Evolutionary conservation across 2,888 invertebrate species (phyloP).

Genomic region (Drosophila acutilabella): DNA sequence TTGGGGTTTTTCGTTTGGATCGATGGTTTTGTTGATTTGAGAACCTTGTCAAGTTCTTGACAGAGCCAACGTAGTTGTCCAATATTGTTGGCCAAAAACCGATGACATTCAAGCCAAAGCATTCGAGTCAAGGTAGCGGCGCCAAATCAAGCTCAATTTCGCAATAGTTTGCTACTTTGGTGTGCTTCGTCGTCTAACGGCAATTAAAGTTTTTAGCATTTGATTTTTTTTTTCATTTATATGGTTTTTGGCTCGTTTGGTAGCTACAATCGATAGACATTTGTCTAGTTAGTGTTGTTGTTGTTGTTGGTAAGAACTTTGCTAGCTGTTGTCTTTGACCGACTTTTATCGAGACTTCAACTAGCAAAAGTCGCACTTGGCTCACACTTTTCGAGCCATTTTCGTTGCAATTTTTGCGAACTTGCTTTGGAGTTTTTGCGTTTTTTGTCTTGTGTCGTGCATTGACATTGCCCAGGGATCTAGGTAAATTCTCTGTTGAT

Average conservation of each 20-base stretch:
- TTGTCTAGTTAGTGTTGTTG: constrained; percentile 18
- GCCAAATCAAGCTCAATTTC: constrained; percentile 31
- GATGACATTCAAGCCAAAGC: constrained; percentile 61
- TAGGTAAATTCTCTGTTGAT: neutral
- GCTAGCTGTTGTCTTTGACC: constrained; percentile 77
- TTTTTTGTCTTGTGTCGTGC: neutral
- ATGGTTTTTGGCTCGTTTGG: constrained; percentile 4
- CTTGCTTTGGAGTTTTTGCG: neutral
- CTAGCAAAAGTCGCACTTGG: constrained; percentile 31
- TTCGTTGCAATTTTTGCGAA: constrained; percentile 14
- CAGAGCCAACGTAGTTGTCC: constrained; percentile 19
- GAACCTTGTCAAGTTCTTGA: constrained; percentile 43
- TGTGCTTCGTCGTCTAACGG: constrained; percentile 56
- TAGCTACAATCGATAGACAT: constrained; percentile 30
- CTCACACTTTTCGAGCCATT: constrained; percentile 20
- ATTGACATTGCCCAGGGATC: neutral
- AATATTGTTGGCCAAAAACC: constrained; percentile 28
- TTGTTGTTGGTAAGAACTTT: constrained; percentile 57
- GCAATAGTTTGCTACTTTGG: constrained; percentile 39
- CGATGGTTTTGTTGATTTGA: neutral
- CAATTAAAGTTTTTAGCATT: constrained; percentile 56
- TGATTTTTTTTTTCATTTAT: neutral
- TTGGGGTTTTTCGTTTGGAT: constrained; percentile 8
- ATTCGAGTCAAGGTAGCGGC: constrained; percentile 66
- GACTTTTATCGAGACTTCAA: constrained; percentile 46